phyloP scores from a whole-genome alignment of 2,888 invertebrate species.

The Athripsodes cinereus region DNA sequence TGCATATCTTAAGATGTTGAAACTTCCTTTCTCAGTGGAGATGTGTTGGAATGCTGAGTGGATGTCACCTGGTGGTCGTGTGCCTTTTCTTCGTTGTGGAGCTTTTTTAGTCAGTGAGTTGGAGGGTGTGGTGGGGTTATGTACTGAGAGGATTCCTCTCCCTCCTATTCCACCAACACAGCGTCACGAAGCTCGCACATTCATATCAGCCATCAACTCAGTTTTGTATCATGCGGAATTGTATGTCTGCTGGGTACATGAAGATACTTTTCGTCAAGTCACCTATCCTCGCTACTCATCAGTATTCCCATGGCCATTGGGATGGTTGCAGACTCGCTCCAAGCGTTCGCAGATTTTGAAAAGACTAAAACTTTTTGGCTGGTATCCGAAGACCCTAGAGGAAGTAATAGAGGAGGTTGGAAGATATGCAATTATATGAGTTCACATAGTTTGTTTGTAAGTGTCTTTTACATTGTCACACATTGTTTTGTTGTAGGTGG shows the following conservation, averaged over 20 bases:
- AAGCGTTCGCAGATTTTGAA: slow-evolving; percentile 66
- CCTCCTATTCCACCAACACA: slow-evolving; percentile 57
- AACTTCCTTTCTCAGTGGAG: slow-evolving; percentile 74
- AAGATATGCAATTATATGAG: not conserved
- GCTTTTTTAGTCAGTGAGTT: slow-evolving; percentile 84
- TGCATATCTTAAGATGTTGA: slow-evolving; percentile 89
- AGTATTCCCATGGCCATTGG: slow-evolving; percentile 91
- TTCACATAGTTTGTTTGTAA: too few relatives aligned
- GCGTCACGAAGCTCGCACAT: slow-evolving; percentile 88
- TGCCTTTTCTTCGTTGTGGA: slow-evolving; percentile 90
- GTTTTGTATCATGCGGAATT: slow-evolving; percentile 88
- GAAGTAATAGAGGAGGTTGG: slow-evolving; percentile 67
- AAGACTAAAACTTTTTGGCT: slow-evolving; percentile 70
- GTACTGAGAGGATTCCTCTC: slow-evolving; percentile 77
- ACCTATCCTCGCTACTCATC: slow-evolving; percentile 82
- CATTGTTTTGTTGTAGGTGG: slow-evolving; percentile 48
- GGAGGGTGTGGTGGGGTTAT: slow-evolving; percentile 86
- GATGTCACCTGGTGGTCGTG: slow-evolving; percentile 91
- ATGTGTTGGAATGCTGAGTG: slow-evolving; percentile 88
- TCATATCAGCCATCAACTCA: slow-evolving; percentile 83
- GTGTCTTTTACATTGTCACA: too few relatives aligned
- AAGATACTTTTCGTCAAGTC: slow-evolving; percentile 70
- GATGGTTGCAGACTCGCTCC: slow-evolving; percentile 69
- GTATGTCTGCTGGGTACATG: slow-evolving; percentile 84
- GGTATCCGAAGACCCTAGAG: slow-evolving; percentile 73